Conservation (phyloP, 2,888 invertebrate species). For the Apocheima hispidaria region DNA sequence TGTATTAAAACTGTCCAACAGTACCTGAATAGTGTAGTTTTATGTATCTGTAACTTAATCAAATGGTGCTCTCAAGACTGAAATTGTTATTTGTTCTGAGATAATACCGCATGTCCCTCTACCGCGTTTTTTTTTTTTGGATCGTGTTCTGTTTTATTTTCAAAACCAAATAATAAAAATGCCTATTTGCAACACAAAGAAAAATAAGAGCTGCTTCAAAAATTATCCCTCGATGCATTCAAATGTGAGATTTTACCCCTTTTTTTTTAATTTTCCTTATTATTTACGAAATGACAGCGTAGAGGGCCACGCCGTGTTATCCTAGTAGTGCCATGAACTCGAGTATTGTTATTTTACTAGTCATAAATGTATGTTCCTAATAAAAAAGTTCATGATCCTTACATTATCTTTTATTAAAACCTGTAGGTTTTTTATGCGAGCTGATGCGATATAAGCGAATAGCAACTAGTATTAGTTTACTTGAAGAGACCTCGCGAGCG, state of each 20-base stretch:
- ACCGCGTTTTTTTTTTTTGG: too few relatives aligned
- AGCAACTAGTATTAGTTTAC: background rate
- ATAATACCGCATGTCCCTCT: background rate
- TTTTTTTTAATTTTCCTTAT: background rate
- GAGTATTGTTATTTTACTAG: constrained; percentile 4
- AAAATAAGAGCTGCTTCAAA: too few relatives aligned
- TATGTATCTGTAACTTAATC: background rate
- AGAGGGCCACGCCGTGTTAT: background rate
- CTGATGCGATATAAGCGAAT: background rate
- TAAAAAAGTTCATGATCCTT: background rate
- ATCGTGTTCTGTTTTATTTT: too few relatives aligned
- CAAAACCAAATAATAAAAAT: too few relatives aligned
- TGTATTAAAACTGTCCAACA: background rate
- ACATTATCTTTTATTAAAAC: background rate
- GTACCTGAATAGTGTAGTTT: background rate
- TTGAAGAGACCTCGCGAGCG: background rate
- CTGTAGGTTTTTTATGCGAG: background rate
- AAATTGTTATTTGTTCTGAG: background rate
- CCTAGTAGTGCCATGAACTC: background rate
- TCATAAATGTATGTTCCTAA: constrained; percentile 7
- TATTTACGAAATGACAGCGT: background rate
- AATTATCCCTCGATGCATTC: background rate
- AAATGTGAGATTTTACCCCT: background rate
- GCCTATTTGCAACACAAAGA: too few relatives aligned
- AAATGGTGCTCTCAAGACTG: background rate